phyloP scores from a whole-genome alignment of 2,888 invertebrate species.

The Athalia circularis region DNA sequence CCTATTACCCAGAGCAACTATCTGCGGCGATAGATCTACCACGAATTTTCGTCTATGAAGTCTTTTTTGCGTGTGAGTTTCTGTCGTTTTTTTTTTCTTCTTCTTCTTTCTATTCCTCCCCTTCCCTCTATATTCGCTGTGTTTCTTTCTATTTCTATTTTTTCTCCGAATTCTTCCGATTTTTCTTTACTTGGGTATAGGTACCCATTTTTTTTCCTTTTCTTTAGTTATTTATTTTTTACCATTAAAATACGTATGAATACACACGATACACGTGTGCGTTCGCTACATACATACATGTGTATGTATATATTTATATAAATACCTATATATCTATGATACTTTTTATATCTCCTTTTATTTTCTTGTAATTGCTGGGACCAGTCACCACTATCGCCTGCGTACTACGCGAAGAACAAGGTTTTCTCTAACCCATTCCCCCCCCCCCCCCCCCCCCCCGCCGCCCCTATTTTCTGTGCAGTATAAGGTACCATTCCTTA shows the following conservation, averaged over 20 bases:
- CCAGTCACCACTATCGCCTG: constrained; percentile 73
- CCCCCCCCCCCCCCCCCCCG: constrained; percentile 47
- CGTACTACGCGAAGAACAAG: constrained; percentile 49
- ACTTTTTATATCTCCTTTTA: constrained; percentile 55
- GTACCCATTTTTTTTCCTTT: too few relatives aligned
- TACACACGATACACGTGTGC: too few relatives aligned
- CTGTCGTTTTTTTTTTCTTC: constrained; percentile 32
- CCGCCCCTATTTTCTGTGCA: neutral
- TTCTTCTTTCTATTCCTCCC: too few relatives aligned
- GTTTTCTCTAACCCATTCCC: too few relatives aligned
- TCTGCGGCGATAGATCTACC: constrained; percentile 68
- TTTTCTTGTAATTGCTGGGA: constrained; percentile 72
- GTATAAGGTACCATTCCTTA: neutral
- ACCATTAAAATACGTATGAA: too few relatives aligned
- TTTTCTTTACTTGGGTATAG: too few relatives aligned
- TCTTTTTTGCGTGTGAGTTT: constrained; percentile 36
- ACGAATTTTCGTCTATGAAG: constrained; percentile 58
- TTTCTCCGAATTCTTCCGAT: too few relatives aligned
- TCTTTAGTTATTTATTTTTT: too few relatives aligned
- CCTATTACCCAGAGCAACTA: constrained; percentile 70
- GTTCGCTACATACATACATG: too few relatives aligned
- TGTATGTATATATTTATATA: too few relatives aligned
- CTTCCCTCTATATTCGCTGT: constrained; percentile 3
- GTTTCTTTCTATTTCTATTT: too few relatives aligned
- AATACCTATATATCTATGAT: too few relatives aligned